phyloP scores from a whole-genome alignment of 2,113 vertebrate genomes.

The Grus americana region DNA sequence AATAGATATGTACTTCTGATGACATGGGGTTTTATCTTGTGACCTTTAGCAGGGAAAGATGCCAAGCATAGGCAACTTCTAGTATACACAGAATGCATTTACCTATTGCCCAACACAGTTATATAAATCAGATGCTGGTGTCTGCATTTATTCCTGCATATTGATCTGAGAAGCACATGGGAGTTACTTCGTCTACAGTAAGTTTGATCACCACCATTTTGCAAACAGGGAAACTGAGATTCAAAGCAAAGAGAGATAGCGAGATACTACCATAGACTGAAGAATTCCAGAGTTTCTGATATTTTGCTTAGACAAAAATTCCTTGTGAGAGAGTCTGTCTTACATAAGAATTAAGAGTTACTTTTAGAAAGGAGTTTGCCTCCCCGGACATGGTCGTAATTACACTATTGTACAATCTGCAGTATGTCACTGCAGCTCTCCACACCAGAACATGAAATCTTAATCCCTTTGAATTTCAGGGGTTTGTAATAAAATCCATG shows the following conservation, averaged over 20 bases:
- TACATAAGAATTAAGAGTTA: not conserved
- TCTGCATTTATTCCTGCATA: not conserved
- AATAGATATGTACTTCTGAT: not conserved
- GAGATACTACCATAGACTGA: not conserved
- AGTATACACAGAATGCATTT: not conserved
- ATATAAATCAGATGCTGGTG: not conserved
- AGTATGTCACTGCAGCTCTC: not conserved
- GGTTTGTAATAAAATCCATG: conserved; percentile 20
- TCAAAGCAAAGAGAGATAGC: not conserved
- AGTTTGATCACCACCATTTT: not conserved
- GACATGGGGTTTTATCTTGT: not conserved
- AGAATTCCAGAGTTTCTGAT: not conserved
- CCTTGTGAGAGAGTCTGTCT: not conserved
- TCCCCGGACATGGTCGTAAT: not conserved
- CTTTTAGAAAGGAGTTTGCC: not conserved
- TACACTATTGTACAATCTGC: not conserved
- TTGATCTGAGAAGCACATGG: not conserved
- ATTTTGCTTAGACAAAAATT: not conserved
- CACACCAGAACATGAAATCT: conserved; percentile 15
- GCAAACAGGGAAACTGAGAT: not conserved
- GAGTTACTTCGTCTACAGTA: not conserved
- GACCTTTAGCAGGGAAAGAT: not conserved
- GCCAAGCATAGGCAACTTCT: not conserved
- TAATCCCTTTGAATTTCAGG: conserved; percentile 43
- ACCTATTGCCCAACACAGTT: not conserved